Percentiles rank a stretch among this genome's conserved stretches.
Evolutionary conservation across 2,113 vertebrate species (phyloP).

Genomic region (Amazona guildingii): DNA sequence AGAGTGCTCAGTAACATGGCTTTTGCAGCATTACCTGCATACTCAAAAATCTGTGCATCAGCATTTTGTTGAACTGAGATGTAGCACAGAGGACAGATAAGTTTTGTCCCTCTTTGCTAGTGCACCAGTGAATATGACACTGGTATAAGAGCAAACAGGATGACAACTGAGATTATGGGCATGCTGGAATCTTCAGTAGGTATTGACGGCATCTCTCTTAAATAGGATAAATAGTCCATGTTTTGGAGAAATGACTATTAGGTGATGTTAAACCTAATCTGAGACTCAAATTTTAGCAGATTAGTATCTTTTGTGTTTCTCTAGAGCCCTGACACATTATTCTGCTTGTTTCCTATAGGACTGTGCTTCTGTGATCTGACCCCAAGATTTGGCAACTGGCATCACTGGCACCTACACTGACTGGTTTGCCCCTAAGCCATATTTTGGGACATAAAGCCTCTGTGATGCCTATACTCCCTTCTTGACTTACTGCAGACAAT

Average conservation of each 20-base stretch:
- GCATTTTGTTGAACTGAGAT: not conserved
- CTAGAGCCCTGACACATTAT: not conserved
- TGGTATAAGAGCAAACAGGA: not conserved
- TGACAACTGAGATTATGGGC: not conserved
- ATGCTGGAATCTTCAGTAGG: not conserved
- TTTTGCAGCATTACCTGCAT: not conserved
- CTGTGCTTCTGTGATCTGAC: not conserved
- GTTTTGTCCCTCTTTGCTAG: not conserved
- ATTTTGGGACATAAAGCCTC: not conserved
- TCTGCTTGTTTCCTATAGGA: not conserved
- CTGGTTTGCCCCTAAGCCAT: not conserved
- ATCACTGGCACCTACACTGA: not conserved
- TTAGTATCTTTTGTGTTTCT: not conserved
- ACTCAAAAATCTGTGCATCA: not conserved
- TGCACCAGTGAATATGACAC: not conserved
- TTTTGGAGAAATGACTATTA: not conserved
- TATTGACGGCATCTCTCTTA: not conserved
- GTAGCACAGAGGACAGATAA: not conserved
- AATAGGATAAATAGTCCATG: not conserved
- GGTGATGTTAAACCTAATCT: not conserved
- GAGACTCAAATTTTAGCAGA: not conserved
- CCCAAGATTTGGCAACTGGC: not conserved
- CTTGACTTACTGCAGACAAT: not conserved
- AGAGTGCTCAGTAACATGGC: not conserved
- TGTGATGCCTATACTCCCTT: not conserved